Conservation (phyloP, 2,113 vertebrate species). For the Halcyon senegalensis region DNA sequence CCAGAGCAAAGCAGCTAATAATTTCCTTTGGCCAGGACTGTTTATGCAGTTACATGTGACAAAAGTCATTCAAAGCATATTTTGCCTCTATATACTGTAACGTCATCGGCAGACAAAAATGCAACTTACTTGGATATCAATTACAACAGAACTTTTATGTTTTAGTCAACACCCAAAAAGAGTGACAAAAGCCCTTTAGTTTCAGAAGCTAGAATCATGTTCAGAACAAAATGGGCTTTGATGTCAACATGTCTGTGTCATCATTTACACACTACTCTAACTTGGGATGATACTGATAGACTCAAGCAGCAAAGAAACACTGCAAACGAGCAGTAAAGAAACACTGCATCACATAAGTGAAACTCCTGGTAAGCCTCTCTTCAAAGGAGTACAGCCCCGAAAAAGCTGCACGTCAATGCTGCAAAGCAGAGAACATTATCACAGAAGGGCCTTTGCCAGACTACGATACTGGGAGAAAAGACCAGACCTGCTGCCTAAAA, state of each 20-base stretch:
- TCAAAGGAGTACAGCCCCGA: not conserved
- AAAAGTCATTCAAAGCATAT: conserved; percentile 7
- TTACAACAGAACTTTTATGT: not conserved
- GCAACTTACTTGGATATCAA: not conserved
- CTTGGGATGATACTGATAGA: not conserved
- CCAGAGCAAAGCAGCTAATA: not conserved
- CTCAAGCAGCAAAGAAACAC: conserved; percentile 2
- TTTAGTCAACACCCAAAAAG: not conserved
- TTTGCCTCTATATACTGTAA: not conserved
- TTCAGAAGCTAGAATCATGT: not conserved
- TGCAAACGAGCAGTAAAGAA: conserved; percentile 36
- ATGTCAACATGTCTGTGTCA: not conserved
- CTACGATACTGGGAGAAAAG: not conserved
- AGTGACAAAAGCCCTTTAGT: not conserved
- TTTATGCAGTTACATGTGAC: not conserved
- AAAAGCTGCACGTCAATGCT: conserved; percentile 23
- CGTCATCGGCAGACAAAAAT: not conserved
- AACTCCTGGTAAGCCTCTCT: not conserved
- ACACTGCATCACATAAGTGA: not conserved
- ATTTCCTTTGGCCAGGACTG: not conserved
- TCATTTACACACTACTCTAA: not conserved
- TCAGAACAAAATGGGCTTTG: conserved; percentile 20
- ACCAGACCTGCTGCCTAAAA: conserved; percentile 55
- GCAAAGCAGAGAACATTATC: conserved; percentile 53
- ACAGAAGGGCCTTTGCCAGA: conserved; percentile 16